A percentile compares a stretch with the other conserved stretches of the same genome.
These are phyloP conservation scores for Brachyptera risi DNA, from an alignment of 2,888 invertebrate genomes.

Conservation along the genomic window DNA sequence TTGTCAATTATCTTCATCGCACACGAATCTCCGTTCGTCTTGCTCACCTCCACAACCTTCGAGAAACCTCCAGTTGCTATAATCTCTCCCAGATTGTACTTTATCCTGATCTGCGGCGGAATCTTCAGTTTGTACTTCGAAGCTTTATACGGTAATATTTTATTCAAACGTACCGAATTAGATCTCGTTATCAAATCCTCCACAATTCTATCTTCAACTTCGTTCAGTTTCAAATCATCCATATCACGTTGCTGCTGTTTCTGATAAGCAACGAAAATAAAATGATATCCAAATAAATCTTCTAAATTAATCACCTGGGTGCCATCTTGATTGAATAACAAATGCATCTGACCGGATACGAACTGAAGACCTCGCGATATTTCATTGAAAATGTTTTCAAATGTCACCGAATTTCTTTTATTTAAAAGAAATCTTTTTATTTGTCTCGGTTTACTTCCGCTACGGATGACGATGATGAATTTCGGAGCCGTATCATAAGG, in stretches of 20 bases:
- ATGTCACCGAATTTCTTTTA: background rate
- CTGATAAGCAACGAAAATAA: background rate
- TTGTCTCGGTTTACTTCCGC: background rate
- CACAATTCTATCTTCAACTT: background rate
- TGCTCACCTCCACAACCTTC: background rate
- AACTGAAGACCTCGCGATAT: background rate
- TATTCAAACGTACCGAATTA: background rate
- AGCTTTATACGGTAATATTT: background rate
- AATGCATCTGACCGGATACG: background rate
- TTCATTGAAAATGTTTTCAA: background rate
- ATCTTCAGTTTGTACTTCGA: background rate
- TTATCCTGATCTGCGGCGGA: background rate
- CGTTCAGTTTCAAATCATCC: background rate
- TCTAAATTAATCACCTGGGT: background rate
- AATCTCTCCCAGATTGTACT: background rate
- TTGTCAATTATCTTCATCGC: slow-evolving; percentile 6
- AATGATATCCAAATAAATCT: background rate
- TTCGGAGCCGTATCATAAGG: background rate
- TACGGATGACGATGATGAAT: background rate
- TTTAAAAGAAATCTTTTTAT: background rate
- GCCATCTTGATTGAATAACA: background rate
- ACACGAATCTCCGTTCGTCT: background rate
- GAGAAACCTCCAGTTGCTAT: background rate
- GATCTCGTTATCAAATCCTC: background rate
- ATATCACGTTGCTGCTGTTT: background rate